These are phyloP conservation scores for Proisotoma minuta DNA, from an alignment of 2,888 invertebrate species.

Conservation along the genomic window DNA sequence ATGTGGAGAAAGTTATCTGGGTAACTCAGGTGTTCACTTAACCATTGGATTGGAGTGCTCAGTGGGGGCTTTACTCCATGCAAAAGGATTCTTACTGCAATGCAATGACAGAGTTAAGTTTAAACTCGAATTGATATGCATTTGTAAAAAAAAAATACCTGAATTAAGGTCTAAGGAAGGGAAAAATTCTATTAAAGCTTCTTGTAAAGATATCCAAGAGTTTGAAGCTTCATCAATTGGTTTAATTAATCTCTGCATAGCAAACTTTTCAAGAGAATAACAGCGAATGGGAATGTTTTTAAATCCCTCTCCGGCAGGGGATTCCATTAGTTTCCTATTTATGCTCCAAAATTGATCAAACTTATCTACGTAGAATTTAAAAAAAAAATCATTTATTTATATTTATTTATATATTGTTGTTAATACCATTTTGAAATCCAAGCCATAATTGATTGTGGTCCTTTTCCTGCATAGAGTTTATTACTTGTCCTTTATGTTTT, in stretches of 20 bases:
- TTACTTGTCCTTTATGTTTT: conserved; percentile 86
- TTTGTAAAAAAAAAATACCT: not conserved
- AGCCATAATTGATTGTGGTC: conserved; percentile 96
- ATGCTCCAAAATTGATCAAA: conserved; percentile 99
- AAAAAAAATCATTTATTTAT: conserved; percentile 1
- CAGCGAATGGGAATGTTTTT: conserved; percentile 74
- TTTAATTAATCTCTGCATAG: conserved; percentile 70
- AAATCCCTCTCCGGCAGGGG: conserved; percentile 62
- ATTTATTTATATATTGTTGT: conserved; percentile 20
- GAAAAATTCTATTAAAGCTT: conserved; percentile 66
- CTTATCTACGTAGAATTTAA: conserved; percentile 63
- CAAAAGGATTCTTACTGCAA: conserved; percentile 66
- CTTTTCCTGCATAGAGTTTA: conserved; percentile 88
- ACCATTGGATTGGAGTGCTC: conserved; percentile 91
- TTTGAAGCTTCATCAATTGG: conserved; percentile 69
- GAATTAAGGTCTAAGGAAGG: conserved; percentile 50
- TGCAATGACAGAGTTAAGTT: not conserved
- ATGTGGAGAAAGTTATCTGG: conserved; percentile 98
- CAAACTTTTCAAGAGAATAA: conserved; percentile 63
- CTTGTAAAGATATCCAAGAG: conserved; percentile 64
- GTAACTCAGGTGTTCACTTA: conserved; percentile 95
- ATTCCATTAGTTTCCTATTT: conserved; percentile 90
- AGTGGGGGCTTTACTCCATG: conserved; percentile 84
- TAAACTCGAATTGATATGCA: not conserved
- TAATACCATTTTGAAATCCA: conserved; percentile 80